These are phyloP conservation scores for Tiliacea aurago DNA, from an alignment of 2,888 invertebrate genomes.

Conservation along the genomic window DNA sequence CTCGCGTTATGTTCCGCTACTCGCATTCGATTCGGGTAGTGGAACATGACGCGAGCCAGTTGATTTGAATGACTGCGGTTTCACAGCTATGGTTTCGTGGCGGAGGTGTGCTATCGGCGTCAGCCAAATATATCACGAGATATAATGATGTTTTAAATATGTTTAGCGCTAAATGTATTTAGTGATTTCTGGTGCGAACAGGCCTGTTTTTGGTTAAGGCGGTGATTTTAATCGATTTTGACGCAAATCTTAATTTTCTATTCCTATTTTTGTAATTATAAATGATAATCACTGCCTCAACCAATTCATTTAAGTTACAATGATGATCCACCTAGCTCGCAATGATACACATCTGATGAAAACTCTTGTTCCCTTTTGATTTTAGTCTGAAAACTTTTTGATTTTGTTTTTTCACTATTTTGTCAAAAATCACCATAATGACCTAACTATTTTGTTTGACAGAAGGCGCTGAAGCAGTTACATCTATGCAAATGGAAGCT, in stretches of 20 bases:
- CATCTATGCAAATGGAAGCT: background rate
- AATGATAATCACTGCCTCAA: background rate
- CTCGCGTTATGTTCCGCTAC: too few relatives aligned
- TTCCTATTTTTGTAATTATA: too few relatives aligned
- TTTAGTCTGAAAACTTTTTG: slow-evolving; percentile 74
- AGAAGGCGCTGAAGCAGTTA: background rate
- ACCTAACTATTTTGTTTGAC: background rate
- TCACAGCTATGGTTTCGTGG: too few relatives aligned
- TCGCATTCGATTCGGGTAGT: too few relatives aligned
- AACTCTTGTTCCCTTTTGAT: slow-evolving; percentile 91
- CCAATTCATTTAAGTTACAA: slow-evolving; percentile 56
- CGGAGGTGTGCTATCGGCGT: too few relatives aligned
- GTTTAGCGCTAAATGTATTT: background rate
- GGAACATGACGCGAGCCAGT: too few relatives aligned
- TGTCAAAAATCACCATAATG: background rate
- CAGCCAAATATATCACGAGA: too few relatives aligned
- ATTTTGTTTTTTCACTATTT: accelerated
- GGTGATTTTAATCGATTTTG: background rate
- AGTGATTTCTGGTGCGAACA: background rate
- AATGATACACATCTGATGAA: slow-evolving; percentile 91
- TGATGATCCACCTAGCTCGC: slow-evolving; percentile 92
- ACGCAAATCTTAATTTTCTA: accelerated
- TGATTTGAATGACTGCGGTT: too few relatives aligned
- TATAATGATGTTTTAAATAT: background rate
- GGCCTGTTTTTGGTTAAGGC: slow-evolving; percentile 4